Evolutionary conservation across 2,113 vertebrate genomes (phyloP).

Genomic region (Oreocharis arfaki): DNA sequence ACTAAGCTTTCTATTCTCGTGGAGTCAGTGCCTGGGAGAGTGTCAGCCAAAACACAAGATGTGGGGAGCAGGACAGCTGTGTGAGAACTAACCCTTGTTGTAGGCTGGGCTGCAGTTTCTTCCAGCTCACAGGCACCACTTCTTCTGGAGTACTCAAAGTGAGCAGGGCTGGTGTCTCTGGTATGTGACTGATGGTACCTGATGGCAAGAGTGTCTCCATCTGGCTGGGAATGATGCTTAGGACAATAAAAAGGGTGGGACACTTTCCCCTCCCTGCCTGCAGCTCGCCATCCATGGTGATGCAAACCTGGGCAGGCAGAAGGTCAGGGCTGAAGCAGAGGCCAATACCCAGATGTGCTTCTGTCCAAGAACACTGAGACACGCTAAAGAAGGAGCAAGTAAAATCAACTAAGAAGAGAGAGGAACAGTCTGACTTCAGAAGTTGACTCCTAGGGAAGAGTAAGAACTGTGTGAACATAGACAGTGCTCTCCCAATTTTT

Average conservation of each 20-base stretch:
- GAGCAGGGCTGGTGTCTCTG: not conserved
- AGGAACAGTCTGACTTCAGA: not conserved
- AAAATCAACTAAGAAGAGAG: not conserved
- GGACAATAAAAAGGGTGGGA: not conserved
- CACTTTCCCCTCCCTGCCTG: not conserved
- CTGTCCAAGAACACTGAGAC: not conserved
- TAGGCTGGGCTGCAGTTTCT: not conserved
- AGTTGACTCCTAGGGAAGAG: not conserved
- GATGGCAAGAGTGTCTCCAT: not conserved
- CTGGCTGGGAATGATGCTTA: not conserved
- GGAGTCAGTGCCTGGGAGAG: not conserved
- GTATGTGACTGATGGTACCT: not conserved
- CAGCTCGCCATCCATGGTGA: not conserved
- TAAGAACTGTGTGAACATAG: not conserved
- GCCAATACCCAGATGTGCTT: not conserved
- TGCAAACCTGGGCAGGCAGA: not conserved
- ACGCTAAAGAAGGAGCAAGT: not conserved
- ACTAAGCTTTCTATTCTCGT: not conserved
- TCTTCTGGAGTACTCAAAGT: not conserved
- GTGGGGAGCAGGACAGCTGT: rapidly evolving
- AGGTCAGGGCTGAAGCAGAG: not conserved
- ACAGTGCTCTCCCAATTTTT: not conserved
- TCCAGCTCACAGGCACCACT: not conserved
- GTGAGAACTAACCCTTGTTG: not conserved
- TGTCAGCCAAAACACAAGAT: not conserved